A percentile compares a stretch with the other conserved stretches of the same genome.
phyloP scores from a whole-genome alignment of 2,113 vertebrate species.

The Uria aalge region DNA sequence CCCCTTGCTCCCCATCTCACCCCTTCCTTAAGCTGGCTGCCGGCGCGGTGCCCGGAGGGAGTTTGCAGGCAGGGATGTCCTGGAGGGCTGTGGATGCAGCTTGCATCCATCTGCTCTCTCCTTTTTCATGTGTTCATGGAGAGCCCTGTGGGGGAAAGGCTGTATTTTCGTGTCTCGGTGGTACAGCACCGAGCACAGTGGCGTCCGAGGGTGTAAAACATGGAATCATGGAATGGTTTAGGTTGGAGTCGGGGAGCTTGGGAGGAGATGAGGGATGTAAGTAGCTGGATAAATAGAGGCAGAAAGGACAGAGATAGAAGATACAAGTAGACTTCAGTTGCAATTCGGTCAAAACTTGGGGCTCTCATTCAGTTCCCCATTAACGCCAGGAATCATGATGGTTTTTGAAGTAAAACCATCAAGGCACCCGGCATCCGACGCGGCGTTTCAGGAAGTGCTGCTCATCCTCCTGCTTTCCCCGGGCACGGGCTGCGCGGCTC shows the following conservation, averaged over 20 bases:
- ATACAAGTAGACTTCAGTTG: not conserved
- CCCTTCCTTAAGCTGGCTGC: not conserved
- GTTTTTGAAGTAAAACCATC: not conserved
- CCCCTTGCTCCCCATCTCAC: not conserved
- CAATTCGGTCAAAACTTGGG: not conserved
- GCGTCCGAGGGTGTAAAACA: not conserved
- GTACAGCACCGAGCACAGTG: too few species aligned
- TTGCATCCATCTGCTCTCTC: not conserved
- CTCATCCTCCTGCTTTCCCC: not conserved
- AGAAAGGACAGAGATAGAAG: not conserved
- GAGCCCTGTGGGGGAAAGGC: not conserved
- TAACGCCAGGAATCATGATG: rapidly evolving
- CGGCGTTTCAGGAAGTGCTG: not conserved
- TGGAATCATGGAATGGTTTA: not conserved
- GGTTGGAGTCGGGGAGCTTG: not conserved
- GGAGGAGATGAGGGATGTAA: not conserved
- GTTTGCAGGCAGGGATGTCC: not conserved
- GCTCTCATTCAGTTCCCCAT: not conserved
- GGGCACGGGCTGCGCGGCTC: not conserved
- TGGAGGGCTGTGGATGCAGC: not conserved
- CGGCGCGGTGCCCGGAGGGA: rapidly evolving
- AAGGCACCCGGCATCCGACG: rapidly evolving
- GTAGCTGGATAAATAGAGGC: not conserved
- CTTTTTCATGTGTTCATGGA: rapidly evolving
- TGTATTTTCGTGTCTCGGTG: not conserved